phyloP scores from a whole-genome alignment of 2,888 invertebrate genomes.

The Phasia obesa region DNA sequence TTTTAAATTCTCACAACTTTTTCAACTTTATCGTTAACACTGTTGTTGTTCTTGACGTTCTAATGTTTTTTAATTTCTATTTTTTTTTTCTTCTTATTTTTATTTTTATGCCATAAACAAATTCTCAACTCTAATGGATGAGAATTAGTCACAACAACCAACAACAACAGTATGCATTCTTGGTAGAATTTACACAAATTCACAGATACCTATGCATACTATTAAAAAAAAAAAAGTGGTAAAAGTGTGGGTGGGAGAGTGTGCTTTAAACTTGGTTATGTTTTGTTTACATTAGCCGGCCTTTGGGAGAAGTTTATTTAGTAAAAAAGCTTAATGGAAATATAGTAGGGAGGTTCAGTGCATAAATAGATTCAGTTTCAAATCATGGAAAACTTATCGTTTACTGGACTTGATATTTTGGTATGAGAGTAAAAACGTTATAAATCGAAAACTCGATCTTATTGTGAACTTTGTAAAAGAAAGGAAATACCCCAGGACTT shows the following conservation, averaged over 20 bases:
- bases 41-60: constrained; percentile 30
- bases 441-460: too few relatives aligned
- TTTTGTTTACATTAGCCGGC: constrained; percentile 41
- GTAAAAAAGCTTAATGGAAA: constrained; percentile 13
- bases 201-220: neutral
- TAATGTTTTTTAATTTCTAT: constrained; percentile 33
- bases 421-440: too few relatives aligned
- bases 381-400: too few relatives aligned
- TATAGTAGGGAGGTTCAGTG: constrained; percentile 17
- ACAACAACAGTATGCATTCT: constrained; percentile 27
- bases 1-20: constrained; percentile 42
- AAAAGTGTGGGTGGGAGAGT: neutral
- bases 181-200: neutral
- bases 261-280: too few relatives aligned
- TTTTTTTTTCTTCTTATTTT: constrained; percentile 21
- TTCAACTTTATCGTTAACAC: constrained; percentile 18
- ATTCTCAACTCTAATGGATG: constrained; percentile 66
- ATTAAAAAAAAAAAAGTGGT: neutral
- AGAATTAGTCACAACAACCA: constrained; percentile 62
- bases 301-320: neutral
- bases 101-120: constrained; percentile 63
- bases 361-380: too few relatives aligned
- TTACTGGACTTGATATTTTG: too few relatives aligned
- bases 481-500: too few relatives aligned
- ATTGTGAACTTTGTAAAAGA: too few relatives aligned